Base-by-base conservation (phyloP, 2,888 invertebrate genomes). In the Iphiclides podalirius region DNA sequence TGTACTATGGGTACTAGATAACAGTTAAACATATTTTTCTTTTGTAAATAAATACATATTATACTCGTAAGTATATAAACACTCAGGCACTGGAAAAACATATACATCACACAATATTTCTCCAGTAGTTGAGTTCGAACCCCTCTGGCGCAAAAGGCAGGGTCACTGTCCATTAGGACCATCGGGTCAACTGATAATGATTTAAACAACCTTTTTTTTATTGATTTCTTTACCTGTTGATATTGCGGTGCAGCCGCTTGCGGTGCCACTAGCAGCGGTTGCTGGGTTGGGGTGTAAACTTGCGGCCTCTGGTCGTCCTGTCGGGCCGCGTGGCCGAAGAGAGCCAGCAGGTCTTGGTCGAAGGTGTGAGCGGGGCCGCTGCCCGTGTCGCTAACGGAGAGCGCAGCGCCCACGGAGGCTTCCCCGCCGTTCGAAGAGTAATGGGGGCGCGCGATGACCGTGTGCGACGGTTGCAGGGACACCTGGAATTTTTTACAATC, bases 361-460 rank as follows among this genome's bases (percentile, higher is more conserved):
- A 72, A 80, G 1, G 73, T 46, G 39, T 72, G 64, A 12, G 67
- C 61, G 1, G 72, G 57, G 41, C 58, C 69, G 1, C 76, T 67
- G 15, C 79, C 78, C 7, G 71, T 71, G 52, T 87, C 87, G 42
- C 84, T 84, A 44, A 87, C 87, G 1, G 87, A 79, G 8, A 88
- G 61, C 1, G 88, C 88, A 2, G 87, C 88, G 4, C 88, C 88
- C 0, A 88, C 88, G 2, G 87, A 87, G 0, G 87, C 88, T 58
- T 88, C 88, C 1, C 84, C 88, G 1, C 86, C 86, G 31, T 84
- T 81, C 1, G 79, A 72, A 0, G 79, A 68, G 61, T 71, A 83
- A 48, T 78, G 72, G 0, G 88, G 88, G 16, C 88, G 82, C 12
- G 85, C 75, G 42, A 88, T 88, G 31, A 88, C 80, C 4, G 87